Evolutionary conservation across 2,797 vertebrate species (phyloP).

Genomic region (Acanthurus leucopareius): DNA sequence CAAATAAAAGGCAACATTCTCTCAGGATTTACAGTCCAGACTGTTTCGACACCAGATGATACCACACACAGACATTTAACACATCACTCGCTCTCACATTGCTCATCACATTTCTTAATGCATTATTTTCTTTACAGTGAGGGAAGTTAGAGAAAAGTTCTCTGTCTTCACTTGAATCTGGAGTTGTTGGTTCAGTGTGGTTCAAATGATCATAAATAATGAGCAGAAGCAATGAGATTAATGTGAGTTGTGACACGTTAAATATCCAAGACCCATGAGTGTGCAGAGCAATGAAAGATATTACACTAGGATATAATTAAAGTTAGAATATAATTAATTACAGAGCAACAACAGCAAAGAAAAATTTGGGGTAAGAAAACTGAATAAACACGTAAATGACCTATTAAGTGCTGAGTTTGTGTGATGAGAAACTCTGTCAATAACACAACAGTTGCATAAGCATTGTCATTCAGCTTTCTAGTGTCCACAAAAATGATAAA

Average conservation of each 20-base stretch:
- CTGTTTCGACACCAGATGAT: not conserved
- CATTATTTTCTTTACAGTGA: slow-evolving; percentile 3
- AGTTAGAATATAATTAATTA: too few relatives aligned
- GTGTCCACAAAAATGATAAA: too few relatives aligned
- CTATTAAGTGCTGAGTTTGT: too few relatives aligned
- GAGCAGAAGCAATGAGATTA: not conserved
- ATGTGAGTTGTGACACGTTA: not conserved
- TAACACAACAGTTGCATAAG: too few relatives aligned
- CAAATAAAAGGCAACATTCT: slow-evolving; percentile 9
- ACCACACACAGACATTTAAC: not conserved
- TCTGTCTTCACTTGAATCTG: not conserved
- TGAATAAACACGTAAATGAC: too few relatives aligned
- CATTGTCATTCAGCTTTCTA: too few relatives aligned
- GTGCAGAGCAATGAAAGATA: too few relatives aligned
- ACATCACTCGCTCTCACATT: not conserved
- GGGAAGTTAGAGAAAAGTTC: not conserved
- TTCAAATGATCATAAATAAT: not conserved
- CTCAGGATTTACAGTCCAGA: not conserved
- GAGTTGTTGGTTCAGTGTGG: not conserved
- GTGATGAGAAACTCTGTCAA: too few relatives aligned
- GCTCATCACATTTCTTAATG: not conserved
- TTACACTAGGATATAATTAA: too few relatives aligned
- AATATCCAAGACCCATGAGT: not conserved
- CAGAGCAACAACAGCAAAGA: too few relatives aligned
- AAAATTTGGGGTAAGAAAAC: too few relatives aligned